These are phyloP conservation scores for Tringa solitaria DNA, from an alignment of 2,113 vertebrate genomes.

Conservation along the genomic window DNA sequence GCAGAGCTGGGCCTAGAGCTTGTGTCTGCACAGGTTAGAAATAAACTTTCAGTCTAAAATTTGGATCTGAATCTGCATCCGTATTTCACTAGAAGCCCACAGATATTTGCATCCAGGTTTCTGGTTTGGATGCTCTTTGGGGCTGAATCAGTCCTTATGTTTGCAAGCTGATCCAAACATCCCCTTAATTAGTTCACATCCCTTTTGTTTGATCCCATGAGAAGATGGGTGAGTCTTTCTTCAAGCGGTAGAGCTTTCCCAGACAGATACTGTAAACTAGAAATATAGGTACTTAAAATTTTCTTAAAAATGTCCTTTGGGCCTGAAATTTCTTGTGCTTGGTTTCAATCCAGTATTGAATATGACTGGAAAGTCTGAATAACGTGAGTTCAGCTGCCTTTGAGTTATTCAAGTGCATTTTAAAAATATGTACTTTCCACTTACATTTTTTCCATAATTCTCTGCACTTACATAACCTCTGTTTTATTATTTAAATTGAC, in stretches of 20 bases:
- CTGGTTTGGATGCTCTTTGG: neutral
- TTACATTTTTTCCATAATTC: conserved; percentile 39
- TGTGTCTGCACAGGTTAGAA: neutral
- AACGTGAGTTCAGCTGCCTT: conserved; percentile 39
- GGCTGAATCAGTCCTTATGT: neutral
- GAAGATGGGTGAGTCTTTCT: neutral
- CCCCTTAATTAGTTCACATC: neutral
- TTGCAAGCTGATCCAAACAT: neutral
- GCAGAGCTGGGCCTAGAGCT: neutral
- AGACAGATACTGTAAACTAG: neutral
- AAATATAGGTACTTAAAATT: conserved; percentile 19
- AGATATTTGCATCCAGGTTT: neutral
- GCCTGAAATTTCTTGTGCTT: conserved; percentile 37
- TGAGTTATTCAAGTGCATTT: conserved; percentile 43
- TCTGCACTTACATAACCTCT: conserved; percentile 48
- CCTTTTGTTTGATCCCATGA: neutral
- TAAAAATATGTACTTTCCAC: conserved; percentile 25
- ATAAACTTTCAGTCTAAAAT: neutral
- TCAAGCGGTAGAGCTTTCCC: neutral
- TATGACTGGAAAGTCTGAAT: conserved; percentile 63
- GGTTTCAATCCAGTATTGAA: conserved; percentile 57
- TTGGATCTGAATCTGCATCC: neutral
- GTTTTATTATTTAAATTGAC: conserved; percentile 32
- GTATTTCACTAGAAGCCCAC: neutral
- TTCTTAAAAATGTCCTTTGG: conserved; percentile 36